phyloP scores from a whole-genome alignment of 2,888 invertebrate genomes.

The Onchidella celtica region DNA sequence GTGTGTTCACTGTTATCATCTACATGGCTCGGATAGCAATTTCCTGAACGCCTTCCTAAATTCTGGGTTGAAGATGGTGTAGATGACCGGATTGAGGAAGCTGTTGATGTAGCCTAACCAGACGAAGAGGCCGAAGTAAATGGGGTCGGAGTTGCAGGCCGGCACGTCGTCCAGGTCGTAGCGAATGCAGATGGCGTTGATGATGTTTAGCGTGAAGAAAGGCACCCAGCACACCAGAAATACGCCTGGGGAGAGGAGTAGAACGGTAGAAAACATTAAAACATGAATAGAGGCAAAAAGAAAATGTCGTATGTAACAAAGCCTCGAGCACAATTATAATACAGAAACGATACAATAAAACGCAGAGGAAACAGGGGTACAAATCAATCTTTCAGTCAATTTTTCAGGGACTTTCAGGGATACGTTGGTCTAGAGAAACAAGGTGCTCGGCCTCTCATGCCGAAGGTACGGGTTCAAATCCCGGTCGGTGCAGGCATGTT shows the following conservation, averaged over 20 bases:
- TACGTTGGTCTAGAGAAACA: too few relatives aligned
- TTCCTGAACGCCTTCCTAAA: slow-evolving; percentile 99
- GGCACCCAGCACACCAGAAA: slow-evolving; percentile 99
- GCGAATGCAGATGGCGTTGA: slow-evolving; percentile 97
- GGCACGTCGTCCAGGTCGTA: slow-evolving; percentile 83
- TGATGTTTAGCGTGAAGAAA: slow-evolving; percentile 98
- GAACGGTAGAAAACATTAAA: too few relatives aligned
- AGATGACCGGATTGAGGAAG: slow-evolving; percentile 88
- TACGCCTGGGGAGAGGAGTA: slow-evolving; percentile 86
- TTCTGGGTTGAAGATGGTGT: slow-evolving; percentile 83
- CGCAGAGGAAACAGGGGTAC: too few relatives aligned
- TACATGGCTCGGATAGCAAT: slow-evolving; percentile 83
- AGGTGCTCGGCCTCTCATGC: too few relatives aligned
- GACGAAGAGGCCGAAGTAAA: slow-evolving; percentile 85
- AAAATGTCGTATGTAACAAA: too few relatives aligned
- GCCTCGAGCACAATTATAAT: too few relatives aligned
- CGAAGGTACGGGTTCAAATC: too few relatives aligned
- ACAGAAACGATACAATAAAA: too few relatives aligned
- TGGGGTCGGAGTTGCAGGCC: slow-evolving; percentile 83
- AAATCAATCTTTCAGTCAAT: too few relatives aligned
- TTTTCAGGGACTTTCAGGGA: too few relatives aligned
- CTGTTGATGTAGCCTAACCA: slow-evolving; percentile 98
- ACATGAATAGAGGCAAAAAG: too few relatives aligned
- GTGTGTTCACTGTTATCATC: background rate
- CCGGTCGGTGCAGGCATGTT: too few relatives aligned